These are phyloP conservation scores for Sclerurus mexicanus DNA, from an alignment of 2,113 vertebrate genomes.

Conservation along the genomic window DNA sequence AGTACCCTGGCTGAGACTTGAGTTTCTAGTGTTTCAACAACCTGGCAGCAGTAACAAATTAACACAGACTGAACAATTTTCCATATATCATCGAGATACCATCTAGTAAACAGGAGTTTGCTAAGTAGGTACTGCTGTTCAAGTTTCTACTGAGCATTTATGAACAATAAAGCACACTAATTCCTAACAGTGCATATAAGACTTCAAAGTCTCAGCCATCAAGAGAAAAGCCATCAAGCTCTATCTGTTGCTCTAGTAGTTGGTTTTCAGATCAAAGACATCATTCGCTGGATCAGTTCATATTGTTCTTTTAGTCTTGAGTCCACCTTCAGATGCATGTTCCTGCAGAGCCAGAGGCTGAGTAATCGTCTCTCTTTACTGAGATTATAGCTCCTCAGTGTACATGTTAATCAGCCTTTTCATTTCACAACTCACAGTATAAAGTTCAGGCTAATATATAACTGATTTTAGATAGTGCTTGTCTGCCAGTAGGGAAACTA, in stretches of 20 bases:
- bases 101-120: not conserved
- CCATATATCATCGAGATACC: not conserved
- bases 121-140: not conserved
- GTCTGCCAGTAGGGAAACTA: not conserved
- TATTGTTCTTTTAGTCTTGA: not conserved
- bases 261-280: not conserved
- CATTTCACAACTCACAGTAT: not conserved
- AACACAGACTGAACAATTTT: not conserved
- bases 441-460: slow-evolving; percentile 27
- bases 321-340: not conserved
- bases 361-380: not conserved
- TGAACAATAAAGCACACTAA: not conserved
- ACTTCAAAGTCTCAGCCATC: not conserved
- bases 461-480: not conserved
- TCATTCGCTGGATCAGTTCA: not conserved
- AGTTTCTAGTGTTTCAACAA: not conserved
- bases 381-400: not conserved
- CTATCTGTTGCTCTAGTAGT: not conserved
- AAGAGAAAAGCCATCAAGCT: not conserved
- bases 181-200: not conserved
- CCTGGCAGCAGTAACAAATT: not conserved
- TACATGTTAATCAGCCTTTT: not conserved
- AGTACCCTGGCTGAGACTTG: not conserved
- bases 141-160: not conserved
- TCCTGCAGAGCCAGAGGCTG: not conserved